Base-by-base conservation (phyloP, 2,797 vertebrate genomes). In the Antrozous pallidus region DNA sequence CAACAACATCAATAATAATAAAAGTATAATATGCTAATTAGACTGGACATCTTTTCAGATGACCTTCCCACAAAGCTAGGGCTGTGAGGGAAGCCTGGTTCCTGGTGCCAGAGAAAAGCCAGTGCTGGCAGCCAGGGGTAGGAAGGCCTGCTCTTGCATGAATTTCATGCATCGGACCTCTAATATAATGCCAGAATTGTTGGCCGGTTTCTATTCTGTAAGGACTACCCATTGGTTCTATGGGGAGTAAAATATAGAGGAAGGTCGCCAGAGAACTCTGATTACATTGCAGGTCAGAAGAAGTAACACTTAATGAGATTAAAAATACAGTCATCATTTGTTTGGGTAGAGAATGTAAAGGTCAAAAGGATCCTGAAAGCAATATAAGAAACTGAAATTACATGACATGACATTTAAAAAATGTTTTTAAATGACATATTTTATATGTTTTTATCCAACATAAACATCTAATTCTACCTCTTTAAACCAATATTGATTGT, bases 381-480 rank as follows among this genome's bases (percentile, higher is more conserved):
- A n/a, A 33, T 36, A 33, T 42, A 16, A 77, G 20, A 87, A 71
- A 75, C 33, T 3, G 14, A 93, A 92, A 56, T 75, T 31, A 24
- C 1, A 5, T 17, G 14, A 49, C 26, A 58, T 58, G 26, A 58
- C 56, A 58, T 58, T 58, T 58, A 13, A 31, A 58, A 58, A 58
- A 58, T 83, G 40, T 38, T 56, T 81, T 90, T 5, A 45, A 84
- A 77, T 58, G 24, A 17, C 5, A 13, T 70, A 85, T 54, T 91
- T 90, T 84, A 31, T 82, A 42, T 81, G 6, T 77, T 17, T 70
- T 71, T 42, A 75, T 47, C 14, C 38, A 58, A 80, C 87, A 49
- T 6, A 91, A 80, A 84, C 4, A 16, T 11, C 8, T 31, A 49
- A 63, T 56, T 90, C 14, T 18, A 45, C 80, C 65, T 31, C 31